These are phyloP conservation scores for Bombus huntii DNA, from an alignment of 1,140 invertebrate species.

Conservation along the genomic window DNA sequence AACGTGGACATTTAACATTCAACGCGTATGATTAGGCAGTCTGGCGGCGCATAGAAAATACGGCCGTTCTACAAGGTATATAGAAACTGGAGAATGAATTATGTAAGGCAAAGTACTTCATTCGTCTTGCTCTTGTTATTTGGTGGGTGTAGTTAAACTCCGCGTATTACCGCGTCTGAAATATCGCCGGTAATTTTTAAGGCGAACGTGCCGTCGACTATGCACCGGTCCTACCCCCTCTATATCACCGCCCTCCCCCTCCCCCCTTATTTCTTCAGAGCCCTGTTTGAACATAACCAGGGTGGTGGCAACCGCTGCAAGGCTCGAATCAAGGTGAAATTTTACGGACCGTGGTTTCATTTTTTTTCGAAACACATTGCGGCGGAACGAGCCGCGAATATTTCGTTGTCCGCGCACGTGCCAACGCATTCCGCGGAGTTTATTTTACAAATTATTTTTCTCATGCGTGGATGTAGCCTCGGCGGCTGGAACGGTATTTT, in stretches of 20 bases:
- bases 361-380: slow-evolving; percentile 36
- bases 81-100: slow-evolving; percentile 72
- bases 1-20: slow-evolving; percentile 70
- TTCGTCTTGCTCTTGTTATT: slow-evolving; percentile 78
- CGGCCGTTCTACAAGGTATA: slow-evolving; percentile 46
- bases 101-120: slow-evolving; percentile 78
- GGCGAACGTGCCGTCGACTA: slow-evolving; percentile 66
- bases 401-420: slow-evolving; percentile 20
- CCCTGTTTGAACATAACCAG: slow-evolving; percentile 37
- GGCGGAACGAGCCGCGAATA: slow-evolving; percentile 12
- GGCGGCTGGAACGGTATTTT: background rate
- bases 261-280: background rate
- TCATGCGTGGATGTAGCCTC: background rate
- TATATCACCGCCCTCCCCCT: background rate
- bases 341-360: slow-evolving; percentile 28
- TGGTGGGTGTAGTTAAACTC: slow-evolving; percentile 76
- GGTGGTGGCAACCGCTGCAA: background rate
- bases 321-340: slow-evolving; percentile 47
- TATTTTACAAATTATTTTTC: slow-evolving; percentile 54
- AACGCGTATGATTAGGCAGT: slow-evolving; percentile 72
- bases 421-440: slow-evolving; percentile 13
- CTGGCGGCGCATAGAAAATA: slow-evolving; percentile 63
- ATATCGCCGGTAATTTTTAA: slow-evolving; percentile 75
- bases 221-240: slow-evolving; percentile 10
- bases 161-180: slow-evolving; percentile 73